Evolutionary conservation across 1,140 invertebrate species (phyloP).

Genomic region (Caerostris darwini): DNA sequence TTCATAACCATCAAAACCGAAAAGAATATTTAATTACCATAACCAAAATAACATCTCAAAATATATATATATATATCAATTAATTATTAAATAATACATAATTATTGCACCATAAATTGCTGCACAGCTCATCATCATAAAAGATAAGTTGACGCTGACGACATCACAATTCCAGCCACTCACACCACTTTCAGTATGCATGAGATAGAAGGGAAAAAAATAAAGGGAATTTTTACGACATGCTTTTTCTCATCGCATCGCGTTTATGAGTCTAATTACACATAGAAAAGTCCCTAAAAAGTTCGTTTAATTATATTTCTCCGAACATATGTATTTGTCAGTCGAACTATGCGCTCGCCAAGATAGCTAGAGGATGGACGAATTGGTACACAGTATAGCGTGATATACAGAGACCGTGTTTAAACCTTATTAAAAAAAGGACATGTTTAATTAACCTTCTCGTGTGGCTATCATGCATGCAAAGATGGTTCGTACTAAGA

Average conservation of each 20-base stretch:
- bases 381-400: background rate
- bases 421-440: background rate
- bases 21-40: too few species aligned
- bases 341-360: background rate
- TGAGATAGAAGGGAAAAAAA: too few species aligned
- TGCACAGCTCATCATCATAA: too few species aligned
- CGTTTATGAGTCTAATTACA: background rate
- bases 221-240: background rate
- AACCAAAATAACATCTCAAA: too few species aligned
- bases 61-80: too few species aligned
- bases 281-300: background rate
- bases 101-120: too few species aligned
- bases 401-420: background rate
- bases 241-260: background rate
- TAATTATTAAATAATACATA: too few species aligned
- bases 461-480: background rate
- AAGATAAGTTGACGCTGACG: background rate
- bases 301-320: slow-evolving; percentile 34
- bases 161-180: background rate
- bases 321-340: background rate
- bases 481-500: background rate
- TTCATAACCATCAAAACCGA: too few species aligned
- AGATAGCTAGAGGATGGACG: background rate
- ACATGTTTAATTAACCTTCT: slow-evolving; percentile 38
- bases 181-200: background rate